Evolutionary conservation across 2,113 vertebrate species (phyloP), one percentile per base, ranked within the genome.

Genomic region (Chascanopsetta lugubris): DNA sequence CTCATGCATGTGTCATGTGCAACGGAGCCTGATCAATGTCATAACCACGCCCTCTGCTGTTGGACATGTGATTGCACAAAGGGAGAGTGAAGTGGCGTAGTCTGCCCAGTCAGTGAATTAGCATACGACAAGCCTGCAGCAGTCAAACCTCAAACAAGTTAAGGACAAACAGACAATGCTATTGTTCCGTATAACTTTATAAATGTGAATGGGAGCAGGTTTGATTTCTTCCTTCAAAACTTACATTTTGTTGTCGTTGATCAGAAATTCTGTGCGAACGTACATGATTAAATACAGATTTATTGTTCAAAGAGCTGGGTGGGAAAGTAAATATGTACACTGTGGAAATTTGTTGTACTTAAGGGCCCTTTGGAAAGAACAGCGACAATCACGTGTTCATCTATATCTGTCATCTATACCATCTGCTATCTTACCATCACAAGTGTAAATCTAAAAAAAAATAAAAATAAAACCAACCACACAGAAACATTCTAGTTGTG

Each of bases 261-360:
- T 65, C 8, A 32, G 2, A 71, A 46, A 75, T 22, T 4, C 25
- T 30, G 32, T 4, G 25, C 20, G 8, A 8, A 45, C 25, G 58
- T 8, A 49, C 21, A 49, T 60, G 84, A 88, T 88, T 88, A 87
- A 87, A 88, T 77, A 83, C 54, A 73, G 62, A 72, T 88, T 91
- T 90, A 90, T 90, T 91, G 82, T 84, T 89, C 74, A 85, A 84
- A 87, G 83, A 85, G 67, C 78, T 82, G 73, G 61, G 80, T 58
- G 38, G 36, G 46, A 3, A 22, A 47, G 58, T 59, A 85, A 59
- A 83, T 69, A 81, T 79, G 47, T 55, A 46, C 2, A 50, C n/a
- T 20, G 54, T 10, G 45, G 48, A 49, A 65, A 53, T 81, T 65
- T 74, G 80, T 57, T 69, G 60, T 38, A 80, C 74, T 29, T 18